Percentiles rank a stretch among this genome's conserved stretches.
These are phyloP conservation scores for Scophthalmus maximus DNA, from an alignment of 2,113 vertebrate species.

Conservation along the genomic window DNA sequence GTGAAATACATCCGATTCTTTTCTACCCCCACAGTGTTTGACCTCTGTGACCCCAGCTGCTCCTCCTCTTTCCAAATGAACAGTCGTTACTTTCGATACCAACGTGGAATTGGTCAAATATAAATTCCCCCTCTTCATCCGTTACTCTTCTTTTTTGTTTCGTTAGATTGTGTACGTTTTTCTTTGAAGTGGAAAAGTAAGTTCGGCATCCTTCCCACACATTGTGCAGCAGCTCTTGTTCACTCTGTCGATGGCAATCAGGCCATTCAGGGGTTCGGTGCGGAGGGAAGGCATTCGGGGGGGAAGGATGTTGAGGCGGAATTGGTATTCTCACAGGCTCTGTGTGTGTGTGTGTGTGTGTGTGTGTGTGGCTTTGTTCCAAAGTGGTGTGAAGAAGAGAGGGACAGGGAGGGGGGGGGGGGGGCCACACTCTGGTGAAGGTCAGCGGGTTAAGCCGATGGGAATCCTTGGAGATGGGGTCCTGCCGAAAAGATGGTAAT, in stretches of 20 bases:
- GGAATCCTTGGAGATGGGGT: slow-evolving; percentile 75
- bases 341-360: slow-evolving; percentile 55
- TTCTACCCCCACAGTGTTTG: too few relatives aligned
- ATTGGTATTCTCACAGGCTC: slow-evolving; percentile 62
- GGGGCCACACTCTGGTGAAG: slow-evolving; percentile 61
- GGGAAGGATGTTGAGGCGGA: slow-evolving; percentile 41
- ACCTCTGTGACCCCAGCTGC: too few relatives aligned
- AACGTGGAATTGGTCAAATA: not conserved
- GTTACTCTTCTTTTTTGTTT: not conserved
- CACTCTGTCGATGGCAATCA: slow-evolving; percentile 13
- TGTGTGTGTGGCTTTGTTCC: slow-evolving; percentile 77
- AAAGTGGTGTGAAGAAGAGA: slow-evolving; percentile 65
- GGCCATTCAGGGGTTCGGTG: slow-evolving; percentile 32
- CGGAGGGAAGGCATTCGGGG: slow-evolving; percentile 51
- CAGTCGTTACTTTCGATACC: too few relatives aligned
- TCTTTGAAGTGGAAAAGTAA: not conserved
- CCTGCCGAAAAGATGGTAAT: slow-evolving; percentile 78
- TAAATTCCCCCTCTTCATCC: not conserved
- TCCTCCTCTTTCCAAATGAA: too few relatives aligned
- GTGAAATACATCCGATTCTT: too few relatives aligned
- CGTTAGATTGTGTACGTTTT: not conserved
- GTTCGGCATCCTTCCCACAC: not conserved
- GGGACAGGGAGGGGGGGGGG: slow-evolving; percentile 18
- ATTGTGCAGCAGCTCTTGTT: slow-evolving; percentile 6
- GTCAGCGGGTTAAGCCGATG: slow-evolving; percentile 81